phyloP scores from a whole-genome alignment of 2,797 vertebrate species.

The Crypturellus tataupa region DNA sequence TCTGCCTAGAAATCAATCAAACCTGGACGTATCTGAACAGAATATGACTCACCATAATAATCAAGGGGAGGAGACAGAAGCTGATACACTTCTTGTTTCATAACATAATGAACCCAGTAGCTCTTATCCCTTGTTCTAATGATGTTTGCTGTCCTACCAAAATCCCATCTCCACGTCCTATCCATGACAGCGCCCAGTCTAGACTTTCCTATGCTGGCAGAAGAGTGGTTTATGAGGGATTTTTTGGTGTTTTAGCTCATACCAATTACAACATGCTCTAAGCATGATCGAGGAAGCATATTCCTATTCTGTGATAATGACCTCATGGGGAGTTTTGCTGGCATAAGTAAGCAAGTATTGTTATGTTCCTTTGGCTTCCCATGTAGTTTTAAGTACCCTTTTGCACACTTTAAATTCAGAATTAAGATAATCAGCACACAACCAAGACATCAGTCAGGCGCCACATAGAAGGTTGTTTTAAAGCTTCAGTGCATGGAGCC shows the following conservation, averaged over 20 bases:
- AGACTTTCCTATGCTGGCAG: not conserved
- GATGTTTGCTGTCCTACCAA: not conserved
- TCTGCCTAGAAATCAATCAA: not conserved
- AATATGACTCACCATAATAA: not conserved
- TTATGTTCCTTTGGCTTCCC: not conserved
- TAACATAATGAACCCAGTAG: not conserved
- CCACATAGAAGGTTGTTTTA: not conserved
- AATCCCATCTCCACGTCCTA: not conserved
- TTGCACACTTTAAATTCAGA: not conserved
- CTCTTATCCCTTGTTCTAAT: not conserved
- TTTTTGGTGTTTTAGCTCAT: not conserved
- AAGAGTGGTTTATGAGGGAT: not conserved
- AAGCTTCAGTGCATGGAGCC: not conserved
- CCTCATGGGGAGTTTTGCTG: not conserved
- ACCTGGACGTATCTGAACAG: not conserved
- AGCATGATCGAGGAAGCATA: not conserved
- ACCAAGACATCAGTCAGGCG: not conserved
- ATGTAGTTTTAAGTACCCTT: not conserved
- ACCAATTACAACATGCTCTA: not conserved
- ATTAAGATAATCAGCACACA: not conserved
- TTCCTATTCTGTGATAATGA: not conserved
- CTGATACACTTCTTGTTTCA: not conserved
- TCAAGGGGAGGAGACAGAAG: not conserved
- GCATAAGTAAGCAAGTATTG: not conserved
- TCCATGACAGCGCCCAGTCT: not conserved